Evolutionary conservation across 2,888 invertebrate species (phyloP).

Genomic region (Strigamia maritima): DNA sequence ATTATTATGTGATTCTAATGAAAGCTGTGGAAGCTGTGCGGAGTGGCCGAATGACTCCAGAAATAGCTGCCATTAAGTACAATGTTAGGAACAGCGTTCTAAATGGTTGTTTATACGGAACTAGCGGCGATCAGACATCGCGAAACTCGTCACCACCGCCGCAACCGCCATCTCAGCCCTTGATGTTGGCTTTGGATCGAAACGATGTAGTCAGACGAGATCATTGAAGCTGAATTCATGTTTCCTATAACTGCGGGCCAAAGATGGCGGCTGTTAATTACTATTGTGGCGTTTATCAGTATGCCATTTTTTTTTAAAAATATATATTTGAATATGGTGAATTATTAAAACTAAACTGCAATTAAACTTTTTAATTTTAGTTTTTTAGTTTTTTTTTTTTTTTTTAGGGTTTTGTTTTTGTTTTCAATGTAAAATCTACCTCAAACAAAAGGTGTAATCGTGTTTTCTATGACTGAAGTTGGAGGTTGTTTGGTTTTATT

Average conservation of each 20-base stretch:
- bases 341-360: not conserved
- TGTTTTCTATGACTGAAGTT: not conserved
- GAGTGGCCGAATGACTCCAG: slow-evolving; percentile 43
- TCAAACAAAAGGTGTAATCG: not conserved
- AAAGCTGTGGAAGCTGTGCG: slow-evolving; percentile 43
- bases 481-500: not conserved
- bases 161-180: not conserved
- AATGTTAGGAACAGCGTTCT: slow-evolving; percentile 42
- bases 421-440: not conserved
- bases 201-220: not conserved
- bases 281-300: not conserved
- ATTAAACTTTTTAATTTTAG: not conserved
- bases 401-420: not conserved
- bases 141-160: slow-evolving; percentile 24
- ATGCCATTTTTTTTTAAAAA: not conserved
- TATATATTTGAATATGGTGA: not conserved
- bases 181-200: not conserved
- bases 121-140: not conserved
- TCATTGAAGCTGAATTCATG: not conserved
- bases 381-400: not conserved
- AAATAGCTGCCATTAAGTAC: slow-evolving; percentile 43
- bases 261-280: not conserved
- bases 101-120: slow-evolving; percentile 41
- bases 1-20: slow-evolving; percentile 43
- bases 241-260: not conserved